Evolutionary conservation across 2,113 vertebrate genomes (phyloP).

Genomic region (Burhinus oedicnemus): DNA sequence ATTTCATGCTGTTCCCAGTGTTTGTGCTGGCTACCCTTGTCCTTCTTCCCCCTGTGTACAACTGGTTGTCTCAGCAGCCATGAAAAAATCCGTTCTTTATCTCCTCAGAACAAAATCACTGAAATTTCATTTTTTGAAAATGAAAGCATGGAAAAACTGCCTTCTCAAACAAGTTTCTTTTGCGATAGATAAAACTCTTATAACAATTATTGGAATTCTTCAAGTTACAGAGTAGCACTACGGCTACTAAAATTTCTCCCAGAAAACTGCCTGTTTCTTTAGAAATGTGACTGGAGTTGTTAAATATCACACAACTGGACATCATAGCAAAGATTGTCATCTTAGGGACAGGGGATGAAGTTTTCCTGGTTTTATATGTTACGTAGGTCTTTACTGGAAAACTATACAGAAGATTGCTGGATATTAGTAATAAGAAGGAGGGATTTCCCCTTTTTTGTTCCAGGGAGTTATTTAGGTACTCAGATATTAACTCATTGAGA

Average conservation of each 20-base stretch:
- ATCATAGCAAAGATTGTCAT: not conserved
- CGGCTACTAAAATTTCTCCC: not conserved
- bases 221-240: not conserved
- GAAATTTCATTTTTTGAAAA: conserved; percentile 25
- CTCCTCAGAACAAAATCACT: conserved; percentile 36
- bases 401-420: not conserved
- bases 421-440: not conserved
- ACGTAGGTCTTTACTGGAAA: not conserved
- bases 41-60: not conserved
- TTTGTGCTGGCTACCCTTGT: not conserved
- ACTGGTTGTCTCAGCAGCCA: conserved; percentile 2
- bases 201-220: not conserved
- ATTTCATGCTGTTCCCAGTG: not conserved
- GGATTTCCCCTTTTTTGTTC: not conserved
- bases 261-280: not conserved
- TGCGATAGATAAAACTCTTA: not conserved
- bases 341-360: not conserved
- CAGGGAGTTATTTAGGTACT: not conserved
- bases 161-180: conserved; percentile 8
- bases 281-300: not conserved
- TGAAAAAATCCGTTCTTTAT: not conserved
- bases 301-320: not conserved
- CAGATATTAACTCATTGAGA: not conserved
- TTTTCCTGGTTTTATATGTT: not conserved
- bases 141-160: conserved; percentile 3